Evolutionary conservation across 2,888 invertebrate species (phyloP).

Genomic region (Cataglyphis livida): DNA sequence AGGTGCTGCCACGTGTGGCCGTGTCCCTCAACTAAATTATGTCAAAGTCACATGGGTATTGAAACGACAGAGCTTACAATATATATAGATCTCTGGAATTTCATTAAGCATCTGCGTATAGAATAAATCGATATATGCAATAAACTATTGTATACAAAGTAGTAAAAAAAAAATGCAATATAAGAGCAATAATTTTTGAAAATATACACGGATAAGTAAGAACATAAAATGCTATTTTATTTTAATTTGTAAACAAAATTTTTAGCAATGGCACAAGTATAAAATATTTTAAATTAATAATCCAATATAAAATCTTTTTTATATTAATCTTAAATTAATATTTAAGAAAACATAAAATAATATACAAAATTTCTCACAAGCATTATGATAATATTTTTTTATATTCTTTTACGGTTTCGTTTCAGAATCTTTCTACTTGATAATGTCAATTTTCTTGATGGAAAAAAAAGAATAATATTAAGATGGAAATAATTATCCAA

Average conservation of each 20-base stretch:
- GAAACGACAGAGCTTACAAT: not conserved
- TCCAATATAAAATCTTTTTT: not conserved
- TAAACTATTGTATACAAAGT: not conserved
- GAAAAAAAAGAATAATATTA: not conserved
- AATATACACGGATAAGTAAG: not conserved
- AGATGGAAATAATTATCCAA: not conserved
- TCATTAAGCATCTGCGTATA: not conserved
- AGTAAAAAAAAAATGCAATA: not conserved
- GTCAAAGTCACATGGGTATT: constrained; percentile 75
- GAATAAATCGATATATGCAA: constrained; percentile 18
- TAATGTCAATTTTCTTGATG: not conserved
- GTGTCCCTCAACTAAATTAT: constrained; percentile 47
- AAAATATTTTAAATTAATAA: not conserved
- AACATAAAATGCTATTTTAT: not conserved
- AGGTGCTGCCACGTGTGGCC: constrained; percentile 67
- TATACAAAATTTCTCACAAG: not conserved
- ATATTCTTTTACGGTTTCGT: not conserved
- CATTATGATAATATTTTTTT: not conserved
- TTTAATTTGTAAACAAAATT: not conserved
- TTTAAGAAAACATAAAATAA: not conserved
- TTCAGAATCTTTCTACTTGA: not conserved
- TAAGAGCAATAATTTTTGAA: not conserved
- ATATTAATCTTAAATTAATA: not conserved
- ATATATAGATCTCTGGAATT: not conserved
- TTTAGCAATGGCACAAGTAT: not conserved